Conservation (phyloP, 2,888 invertebrate genomes). For the Anoncus sp. region DNA sequence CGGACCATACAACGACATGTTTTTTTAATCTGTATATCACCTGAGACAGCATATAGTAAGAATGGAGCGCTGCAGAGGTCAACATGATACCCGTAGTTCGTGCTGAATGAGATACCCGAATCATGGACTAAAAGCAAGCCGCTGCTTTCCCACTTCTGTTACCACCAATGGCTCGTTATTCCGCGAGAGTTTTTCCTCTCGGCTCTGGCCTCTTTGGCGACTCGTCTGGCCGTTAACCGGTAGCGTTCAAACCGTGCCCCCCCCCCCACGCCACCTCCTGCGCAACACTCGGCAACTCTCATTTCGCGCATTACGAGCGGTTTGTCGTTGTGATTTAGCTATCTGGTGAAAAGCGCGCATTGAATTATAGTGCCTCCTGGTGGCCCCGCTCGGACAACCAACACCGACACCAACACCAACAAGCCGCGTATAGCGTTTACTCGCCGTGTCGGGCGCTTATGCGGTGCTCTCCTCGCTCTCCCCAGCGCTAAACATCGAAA, state of each 20-base stretch:
- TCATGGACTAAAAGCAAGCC: no score
- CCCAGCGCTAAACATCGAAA: slow-evolving; percentile 80
- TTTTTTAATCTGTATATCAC: no score
- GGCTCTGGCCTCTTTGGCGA: slow-evolving; percentile 59
- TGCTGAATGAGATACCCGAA: no score
- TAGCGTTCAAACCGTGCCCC: slow-evolving; percentile 49
- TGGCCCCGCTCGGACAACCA: slow-evolving; percentile 38
- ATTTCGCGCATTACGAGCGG: slow-evolving; percentile 74
- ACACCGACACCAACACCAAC: slow-evolving; percentile 58
- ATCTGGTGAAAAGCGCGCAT: slow-evolving; percentile 70
- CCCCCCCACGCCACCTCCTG: slow-evolving; percentile 47
- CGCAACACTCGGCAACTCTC: slow-evolving; percentile 57
- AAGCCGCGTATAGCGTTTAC: slow-evolving; percentile 55
- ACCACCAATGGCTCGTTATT: slow-evolving; percentile 19
- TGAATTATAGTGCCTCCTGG: slow-evolving; percentile 70
- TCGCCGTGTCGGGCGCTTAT: slow-evolving; percentile 53
- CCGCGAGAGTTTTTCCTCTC: slow-evolving; percentile 69
- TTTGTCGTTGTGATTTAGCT: slow-evolving; percentile 77
- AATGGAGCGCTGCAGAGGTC: no score
- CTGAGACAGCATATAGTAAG: no score
- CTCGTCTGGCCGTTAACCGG: slow-evolving; percentile 44
- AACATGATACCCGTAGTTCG: no score
- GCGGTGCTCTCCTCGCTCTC: slow-evolving; percentile 59
- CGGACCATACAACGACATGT: no score
- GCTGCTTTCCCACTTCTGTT: slow-evolving; percentile 18